Percentiles rank a stretch among this genome's conserved stretches.
Conservation (phyloP, 2,888 invertebrate genomes). For the Acanthosepion lycidas region DNA sequence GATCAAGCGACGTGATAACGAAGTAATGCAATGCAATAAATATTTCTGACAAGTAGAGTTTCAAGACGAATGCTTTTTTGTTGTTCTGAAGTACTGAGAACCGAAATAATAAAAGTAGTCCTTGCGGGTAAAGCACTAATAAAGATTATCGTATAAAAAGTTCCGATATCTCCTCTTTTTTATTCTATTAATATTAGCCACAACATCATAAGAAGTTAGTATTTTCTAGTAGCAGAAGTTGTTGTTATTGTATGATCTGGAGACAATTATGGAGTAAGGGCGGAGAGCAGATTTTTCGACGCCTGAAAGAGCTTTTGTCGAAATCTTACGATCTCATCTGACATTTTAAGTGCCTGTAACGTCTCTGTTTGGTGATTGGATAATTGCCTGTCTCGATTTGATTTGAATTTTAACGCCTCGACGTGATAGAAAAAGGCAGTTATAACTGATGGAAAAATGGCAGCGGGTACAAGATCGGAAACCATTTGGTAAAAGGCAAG, state of each 20-base stretch:
- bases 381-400: slow-evolving; percentile 13
- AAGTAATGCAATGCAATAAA: too few relatives aligned
- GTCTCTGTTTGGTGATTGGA: not conserved
- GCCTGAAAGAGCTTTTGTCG: not conserved
- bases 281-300: not conserved
- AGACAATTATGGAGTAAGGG: not conserved
- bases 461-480: not conserved
- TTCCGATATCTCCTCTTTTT: too few relatives aligned
- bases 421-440: slow-evolving; percentile 4
- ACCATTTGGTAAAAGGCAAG: not conserved
- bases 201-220: not conserved
- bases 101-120: too few relatives aligned
- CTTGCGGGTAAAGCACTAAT: too few relatives aligned
- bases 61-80: too few relatives aligned
- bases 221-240: not conserved
- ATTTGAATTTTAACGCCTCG: not conserved
- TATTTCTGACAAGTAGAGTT: too few relatives aligned
- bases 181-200: too few relatives aligned
- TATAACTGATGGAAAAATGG: not conserved
- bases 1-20: too few relatives aligned
- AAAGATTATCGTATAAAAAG: too few relatives aligned
- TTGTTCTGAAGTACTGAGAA: too few relatives aligned
- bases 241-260: not conserved
- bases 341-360: not conserved
- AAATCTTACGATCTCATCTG: slow-evolving; percentile 18